A percentile compares a stretch with the other conserved stretches of the same genome.
These are phyloP conservation scores for Stichopus chloronotus DNA, from an alignment of 35 echinoderm and acorn worm species.

Conservation along the genomic window DNA sequence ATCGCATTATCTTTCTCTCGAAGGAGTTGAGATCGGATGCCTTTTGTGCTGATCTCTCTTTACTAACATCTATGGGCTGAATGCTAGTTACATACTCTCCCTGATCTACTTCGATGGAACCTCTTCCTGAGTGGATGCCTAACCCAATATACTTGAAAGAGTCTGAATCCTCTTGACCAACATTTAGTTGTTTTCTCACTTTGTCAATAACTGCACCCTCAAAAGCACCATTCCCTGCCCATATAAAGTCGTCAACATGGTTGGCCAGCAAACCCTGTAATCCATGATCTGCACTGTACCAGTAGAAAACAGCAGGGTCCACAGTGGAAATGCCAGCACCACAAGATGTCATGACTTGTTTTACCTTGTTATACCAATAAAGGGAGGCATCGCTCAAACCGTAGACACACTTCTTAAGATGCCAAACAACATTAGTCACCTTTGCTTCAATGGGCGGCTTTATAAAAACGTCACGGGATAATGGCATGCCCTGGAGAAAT, in stretches of 20 bases:
- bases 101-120: constrained; percentile 14
- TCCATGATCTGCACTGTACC: not conserved
- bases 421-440: not conserved
- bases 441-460: not conserved
- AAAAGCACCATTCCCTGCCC: constrained; percentile 7
- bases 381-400: constrained; percentile 1
- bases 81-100: not conserved
- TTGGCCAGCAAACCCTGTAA: constrained; percentile 4
- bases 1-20: not conserved
- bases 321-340: not conserved
- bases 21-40: no score
- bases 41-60: not conserved
- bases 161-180: not conserved
- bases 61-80: not conserved
- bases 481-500: not conserved
- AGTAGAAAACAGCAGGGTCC: constrained; percentile 36
- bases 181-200: not conserved
- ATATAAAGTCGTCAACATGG: constrained; percentile 54
- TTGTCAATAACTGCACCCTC: constrained; percentile 16
- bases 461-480: not conserved
- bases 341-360: not conserved
- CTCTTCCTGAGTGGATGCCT: not conserved
- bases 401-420: not conserved
- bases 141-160: constrained; percentile 18
- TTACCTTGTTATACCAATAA: not conserved